Conservation (phyloP, 2,797 vertebrate genomes). For the Coreius guichenoti region DNA sequence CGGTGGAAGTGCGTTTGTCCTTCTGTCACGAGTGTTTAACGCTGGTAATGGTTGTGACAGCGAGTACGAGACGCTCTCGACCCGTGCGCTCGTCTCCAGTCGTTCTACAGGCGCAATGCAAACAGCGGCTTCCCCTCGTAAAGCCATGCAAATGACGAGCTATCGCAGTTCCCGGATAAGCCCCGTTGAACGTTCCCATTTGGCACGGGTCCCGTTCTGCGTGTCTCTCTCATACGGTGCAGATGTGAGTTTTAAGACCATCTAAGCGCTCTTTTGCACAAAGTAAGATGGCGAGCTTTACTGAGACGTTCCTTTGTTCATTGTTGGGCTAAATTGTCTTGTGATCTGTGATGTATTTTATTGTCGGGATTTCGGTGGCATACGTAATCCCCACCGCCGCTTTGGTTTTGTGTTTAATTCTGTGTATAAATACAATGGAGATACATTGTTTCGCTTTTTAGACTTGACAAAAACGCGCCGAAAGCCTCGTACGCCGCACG, state of each 20-base stretch:
- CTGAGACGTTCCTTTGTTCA: slow-evolving; percentile 70
- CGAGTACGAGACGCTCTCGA: neutral
- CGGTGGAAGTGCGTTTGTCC: neutral
- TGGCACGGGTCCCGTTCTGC: slow-evolving; percentile 9
- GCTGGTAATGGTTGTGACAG: slow-evolving; percentile 3
- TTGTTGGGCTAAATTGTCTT: slow-evolving; percentile 70
- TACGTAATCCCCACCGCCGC: slow-evolving; percentile 76
- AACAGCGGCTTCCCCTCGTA: neutral
- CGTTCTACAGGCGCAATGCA: neutral
- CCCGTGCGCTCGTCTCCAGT: neutral
- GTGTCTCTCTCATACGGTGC: neutral
- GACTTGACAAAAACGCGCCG: slow-evolving; percentile 71
- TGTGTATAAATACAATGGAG: slow-evolving; percentile 72
- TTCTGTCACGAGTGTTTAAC: neutral
- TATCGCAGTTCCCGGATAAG: neutral
- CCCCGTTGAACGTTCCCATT: slow-evolving; percentile 5
- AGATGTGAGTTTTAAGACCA: slow-evolving; percentile 71
- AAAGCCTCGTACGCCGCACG: slow-evolving; percentile 60
- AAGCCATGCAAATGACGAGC: slow-evolving; percentile 20
- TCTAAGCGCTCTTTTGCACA: slow-evolving; percentile 72
- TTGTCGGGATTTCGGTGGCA: slow-evolving; percentile 69
- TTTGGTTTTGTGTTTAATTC: slow-evolving; percentile 69
- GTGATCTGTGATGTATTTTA: slow-evolving; percentile 72
- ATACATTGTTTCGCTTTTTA: slow-evolving; percentile 72
- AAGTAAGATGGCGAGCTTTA: slow-evolving; percentile 70